Evolutionary conservation across 2,113 vertebrate species (phyloP), one percentile per base, ranked within the genome.

Genomic region (Panthera leo): DNA sequence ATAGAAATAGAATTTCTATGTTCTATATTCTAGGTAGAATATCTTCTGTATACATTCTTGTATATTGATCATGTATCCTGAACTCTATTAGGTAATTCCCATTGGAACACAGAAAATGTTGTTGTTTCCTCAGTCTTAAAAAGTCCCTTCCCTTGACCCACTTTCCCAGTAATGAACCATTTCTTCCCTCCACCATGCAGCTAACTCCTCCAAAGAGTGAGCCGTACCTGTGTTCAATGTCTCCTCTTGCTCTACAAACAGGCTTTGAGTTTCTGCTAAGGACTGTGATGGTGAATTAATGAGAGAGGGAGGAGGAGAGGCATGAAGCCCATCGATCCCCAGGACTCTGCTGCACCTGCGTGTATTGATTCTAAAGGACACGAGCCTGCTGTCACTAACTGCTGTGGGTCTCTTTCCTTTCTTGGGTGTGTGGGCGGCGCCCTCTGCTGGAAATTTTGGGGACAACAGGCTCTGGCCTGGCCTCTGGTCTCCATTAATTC

Each of bases 381-480:
- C 2, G 7, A 68, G 39, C 53, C 7, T 3, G 29, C n/a, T 15
- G 21, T 19, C 18, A 2, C 23, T 5, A 4, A 48, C 25, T 14
- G 7, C 4, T 21, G 27, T 2, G n/a, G 25, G 0, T 11, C 3
- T 4, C 14, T 1, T 39, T 68, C 14, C 42, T 27, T 23, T 42
- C 14, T 16, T 45, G 39, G 7, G 68, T 68, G 73, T 78, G 76
- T 3, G 29, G 7, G 34, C 39, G 2, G 15, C 85, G 29, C 94
- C 94, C 89, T 87, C 94, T 96, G 34, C 85, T 96, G 76, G 95
- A 19, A 0, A 7, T 18, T 36, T 78, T 14, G 16, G 61, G 18
- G 11, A 94, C 84, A 65, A 18, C 36, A 84, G 48, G 63, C 48
- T 48, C 19, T 13, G 12, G 73, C 42, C 42, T 45, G 31, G 27